Evolutionary conservation across 2,113 vertebrate genomes (phyloP), one percentile per base, ranked within the genome.

Genomic region (Sprattus sprattus): DNA sequence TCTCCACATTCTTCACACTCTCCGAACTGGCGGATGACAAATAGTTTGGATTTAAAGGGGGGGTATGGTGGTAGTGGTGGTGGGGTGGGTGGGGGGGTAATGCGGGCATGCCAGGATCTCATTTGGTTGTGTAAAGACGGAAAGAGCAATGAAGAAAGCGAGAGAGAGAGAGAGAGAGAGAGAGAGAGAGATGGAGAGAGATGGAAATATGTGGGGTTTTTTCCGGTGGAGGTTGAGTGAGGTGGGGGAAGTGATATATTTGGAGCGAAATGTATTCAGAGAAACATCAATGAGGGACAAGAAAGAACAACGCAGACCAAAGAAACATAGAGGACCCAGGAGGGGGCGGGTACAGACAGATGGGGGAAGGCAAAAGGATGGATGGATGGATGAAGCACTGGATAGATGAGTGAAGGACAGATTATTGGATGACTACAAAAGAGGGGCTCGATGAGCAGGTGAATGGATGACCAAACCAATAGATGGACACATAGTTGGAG

Each of bases 11-110:
- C n/a, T n/a, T 60, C n/a, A n/a, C n/a, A n/a, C n/a, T n/a, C n/a
- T n/a, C 82, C 67, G 64, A 86, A 91, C 89, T 86, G 85, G 45
- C 57, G 22, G 85, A 89, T 90, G 89, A 93, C 89, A 91, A 92
- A 92, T 91, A 82, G 90, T 88, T 84, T 83, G 81, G 75, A 88
- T 90, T 91, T 88, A 50, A 71, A 83, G 78, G 44, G 83, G 39
- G 82, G 54, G 13, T 78, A 4, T 82, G 44, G 22, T 83, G 44
- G n/a, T n/a, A n/a, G 49, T 8, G n/a, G 84, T 44, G 71, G 3
- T 25, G 85, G 83, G 86, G 25, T 82, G 82, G 81, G 45, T 39
- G 13, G 32, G 20, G 67, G 52, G 83, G 71, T 22, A 16, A 49
- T 20, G 85, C 6, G 85, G 28, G 81, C 39, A 67, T 89, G 88